phyloP scores from a whole-genome alignment of 2,888 invertebrate species.

The Andrena trimmerana region DNA sequence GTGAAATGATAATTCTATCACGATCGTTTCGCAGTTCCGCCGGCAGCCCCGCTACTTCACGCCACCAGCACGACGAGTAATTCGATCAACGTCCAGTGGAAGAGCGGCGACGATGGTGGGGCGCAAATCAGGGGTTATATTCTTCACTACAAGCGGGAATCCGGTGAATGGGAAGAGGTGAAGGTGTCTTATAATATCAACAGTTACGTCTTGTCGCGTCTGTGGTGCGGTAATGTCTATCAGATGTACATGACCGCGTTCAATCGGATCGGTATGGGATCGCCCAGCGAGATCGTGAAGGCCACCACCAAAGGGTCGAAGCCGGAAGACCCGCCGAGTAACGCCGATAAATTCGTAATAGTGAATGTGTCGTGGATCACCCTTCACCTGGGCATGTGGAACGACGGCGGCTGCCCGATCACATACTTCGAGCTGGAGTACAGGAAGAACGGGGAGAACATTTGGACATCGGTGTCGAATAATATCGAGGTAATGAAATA shows the following conservation, averaged over 20 bases:
- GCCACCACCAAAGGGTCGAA: constrained; percentile 86
- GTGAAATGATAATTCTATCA: constrained; percentile 22
- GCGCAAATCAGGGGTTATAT: constrained; percentile 89
- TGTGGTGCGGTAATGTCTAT: constrained; percentile 95
- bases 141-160: constrained; percentile 95
- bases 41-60: constrained; percentile 93
- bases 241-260: constrained; percentile 96
- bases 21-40: constrained; percentile 90
- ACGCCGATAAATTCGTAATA: constrained; percentile 86
- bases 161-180: constrained; percentile 96
- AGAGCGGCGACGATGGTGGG: constrained; percentile 93
- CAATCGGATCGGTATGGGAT: constrained; percentile 95
- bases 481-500: constrained; percentile 88
- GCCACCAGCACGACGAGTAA: constrained; percentile 94
- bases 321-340: constrained; percentile 82
- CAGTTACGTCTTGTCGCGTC: constrained; percentile 91
- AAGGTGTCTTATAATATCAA: constrained; percentile 93
- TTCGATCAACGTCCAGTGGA: constrained; percentile 93
- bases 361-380: constrained; percentile 95
- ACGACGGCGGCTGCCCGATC: constrained; percentile 95
- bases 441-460: constrained; percentile 86
- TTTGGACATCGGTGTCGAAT: constrained; percentile 93
- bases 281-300: constrained; percentile 95
- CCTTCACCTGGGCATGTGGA: constrained; percentile 95
- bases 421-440: constrained; percentile 94